Evolutionary conservation across 2,888 invertebrate species (phyloP).

Genomic region (Rhagophthalmus giganteus): DNA sequence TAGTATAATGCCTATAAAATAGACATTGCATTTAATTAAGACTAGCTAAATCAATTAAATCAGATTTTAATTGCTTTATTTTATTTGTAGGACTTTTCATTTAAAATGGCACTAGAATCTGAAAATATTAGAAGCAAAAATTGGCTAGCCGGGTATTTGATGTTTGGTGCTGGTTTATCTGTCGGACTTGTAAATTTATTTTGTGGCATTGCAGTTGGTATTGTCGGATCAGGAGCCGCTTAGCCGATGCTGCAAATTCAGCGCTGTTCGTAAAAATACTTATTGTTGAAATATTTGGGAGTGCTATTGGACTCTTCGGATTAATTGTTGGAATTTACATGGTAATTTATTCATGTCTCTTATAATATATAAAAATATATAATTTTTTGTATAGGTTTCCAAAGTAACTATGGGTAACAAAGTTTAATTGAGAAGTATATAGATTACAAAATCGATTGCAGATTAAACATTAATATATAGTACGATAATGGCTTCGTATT

Average conservation of each 20-base stretch:
- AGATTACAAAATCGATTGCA: too few species aligned
- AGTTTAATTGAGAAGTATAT: slow-evolving; percentile 4
- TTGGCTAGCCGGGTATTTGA: slow-evolving; percentile 86
- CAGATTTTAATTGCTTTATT: slow-evolving; percentile 3
- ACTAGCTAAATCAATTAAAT: too few species aligned
- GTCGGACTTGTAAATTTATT: slow-evolving; percentile 96
- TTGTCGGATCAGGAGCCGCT: slow-evolving; percentile 97
- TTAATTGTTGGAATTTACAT: slow-evolving; percentile 97
- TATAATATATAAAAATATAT: background rate
- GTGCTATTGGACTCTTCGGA: slow-evolving; percentile 98
- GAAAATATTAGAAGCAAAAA: slow-evolving; percentile 63
- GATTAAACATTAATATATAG: too few species aligned
- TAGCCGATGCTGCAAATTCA: slow-evolving; percentile 97
- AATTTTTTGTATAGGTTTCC: slow-evolving; percentile 33
- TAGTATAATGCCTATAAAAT: too few species aligned
- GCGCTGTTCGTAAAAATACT: slow-evolving; percentile 96
- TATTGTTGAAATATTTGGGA: slow-evolving; percentile 98
- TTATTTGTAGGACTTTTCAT: slow-evolving; percentile 56
- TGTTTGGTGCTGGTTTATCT: slow-evolving; percentile 95
- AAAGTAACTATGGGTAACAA: slow-evolving; percentile 40
- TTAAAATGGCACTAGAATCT: slow-evolving; percentile 51
- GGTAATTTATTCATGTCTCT: slow-evolving; percentile 44
- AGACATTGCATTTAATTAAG: too few species aligned
- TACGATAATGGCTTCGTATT: too few species aligned
- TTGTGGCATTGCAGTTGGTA: slow-evolving; percentile 96